Conservation (phyloP, 2,113 vertebrate species). For the Uropsilus gracilis region DNA sequence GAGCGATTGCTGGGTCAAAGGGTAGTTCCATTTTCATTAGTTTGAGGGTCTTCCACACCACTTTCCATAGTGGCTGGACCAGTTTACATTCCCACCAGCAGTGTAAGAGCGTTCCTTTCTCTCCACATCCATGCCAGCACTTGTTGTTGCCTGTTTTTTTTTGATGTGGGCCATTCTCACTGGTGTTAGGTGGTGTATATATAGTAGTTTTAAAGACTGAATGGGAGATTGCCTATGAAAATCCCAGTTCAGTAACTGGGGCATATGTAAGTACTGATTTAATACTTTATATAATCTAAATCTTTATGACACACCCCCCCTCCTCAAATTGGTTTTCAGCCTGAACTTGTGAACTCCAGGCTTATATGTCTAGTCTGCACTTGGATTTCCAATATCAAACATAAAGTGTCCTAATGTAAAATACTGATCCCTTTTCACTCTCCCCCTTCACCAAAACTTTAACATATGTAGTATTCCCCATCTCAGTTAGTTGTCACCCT, state of each 20-base stretch:
- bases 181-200: too few species aligned
- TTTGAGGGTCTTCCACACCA: too few species aligned
- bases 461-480: neutral
- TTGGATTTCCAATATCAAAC: neutral
- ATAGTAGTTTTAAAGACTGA: slow-evolving; percentile 2
- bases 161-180: too few species aligned
- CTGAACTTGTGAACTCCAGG: neutral
- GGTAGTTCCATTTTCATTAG: too few species aligned
- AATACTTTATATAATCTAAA: neutral
- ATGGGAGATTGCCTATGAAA: neutral
- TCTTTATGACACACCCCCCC: neutral
- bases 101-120: too few species aligned
- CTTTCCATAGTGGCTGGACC: too few species aligned
- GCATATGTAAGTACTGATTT: neutral
- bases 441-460: neutral
- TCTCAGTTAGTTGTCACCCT: neutral
- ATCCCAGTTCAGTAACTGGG: neutral
- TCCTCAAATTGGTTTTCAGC: neutral
- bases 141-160: too few species aligned
- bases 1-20: too few species aligned
- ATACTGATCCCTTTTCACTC: neutral
- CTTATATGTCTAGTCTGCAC: neutral
- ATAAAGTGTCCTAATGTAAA: neutral
- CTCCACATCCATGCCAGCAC: too few species aligned
- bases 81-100: too few species aligned